Conservation (phyloP, 2,113 vertebrate species). For the Oenanthe melanoleuca region DNA sequence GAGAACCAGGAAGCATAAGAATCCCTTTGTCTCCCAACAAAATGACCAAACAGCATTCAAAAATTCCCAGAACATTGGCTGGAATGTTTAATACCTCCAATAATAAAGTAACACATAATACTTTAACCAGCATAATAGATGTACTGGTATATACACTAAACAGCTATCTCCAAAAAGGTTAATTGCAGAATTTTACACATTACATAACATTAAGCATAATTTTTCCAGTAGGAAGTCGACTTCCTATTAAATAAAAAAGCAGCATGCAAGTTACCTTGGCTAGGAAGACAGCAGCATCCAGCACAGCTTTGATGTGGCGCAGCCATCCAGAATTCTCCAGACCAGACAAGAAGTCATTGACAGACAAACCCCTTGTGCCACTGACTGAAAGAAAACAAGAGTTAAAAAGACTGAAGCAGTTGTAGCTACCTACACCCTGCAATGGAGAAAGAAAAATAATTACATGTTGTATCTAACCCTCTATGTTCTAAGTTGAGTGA, state of each 20-base stretch:
- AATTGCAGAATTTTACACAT: not conserved
- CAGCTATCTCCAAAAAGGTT: not conserved
- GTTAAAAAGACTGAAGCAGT: not conserved
- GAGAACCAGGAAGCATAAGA: not conserved
- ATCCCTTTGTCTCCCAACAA: not conserved
- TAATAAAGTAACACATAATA: not conserved
- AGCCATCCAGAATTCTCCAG: constrained; percentile 94
- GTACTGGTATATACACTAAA: not conserved
- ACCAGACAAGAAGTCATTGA: constrained; percentile 90
- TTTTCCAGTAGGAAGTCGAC: not conserved
- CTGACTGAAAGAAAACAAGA: constrained; percentile 78
- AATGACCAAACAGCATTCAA: not conserved
- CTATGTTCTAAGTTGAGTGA: not conserved
- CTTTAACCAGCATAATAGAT: not conserved
- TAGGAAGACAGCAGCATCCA: constrained; percentile 92
- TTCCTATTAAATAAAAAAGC: not conserved
- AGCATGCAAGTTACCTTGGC: constrained; percentile 79
- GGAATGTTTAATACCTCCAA: not conserved
- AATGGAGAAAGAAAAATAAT: not conserved
- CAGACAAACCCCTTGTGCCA: constrained; percentile 85
- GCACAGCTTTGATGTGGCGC: constrained; percentile 91
- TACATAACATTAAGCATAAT: not conserved
- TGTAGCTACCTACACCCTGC: not conserved
- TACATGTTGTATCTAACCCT: not conserved
- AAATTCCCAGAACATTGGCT: not conserved